Conservation (phyloP, 2,797 vertebrate species). For the Protonibea diacanthus region DNA sequence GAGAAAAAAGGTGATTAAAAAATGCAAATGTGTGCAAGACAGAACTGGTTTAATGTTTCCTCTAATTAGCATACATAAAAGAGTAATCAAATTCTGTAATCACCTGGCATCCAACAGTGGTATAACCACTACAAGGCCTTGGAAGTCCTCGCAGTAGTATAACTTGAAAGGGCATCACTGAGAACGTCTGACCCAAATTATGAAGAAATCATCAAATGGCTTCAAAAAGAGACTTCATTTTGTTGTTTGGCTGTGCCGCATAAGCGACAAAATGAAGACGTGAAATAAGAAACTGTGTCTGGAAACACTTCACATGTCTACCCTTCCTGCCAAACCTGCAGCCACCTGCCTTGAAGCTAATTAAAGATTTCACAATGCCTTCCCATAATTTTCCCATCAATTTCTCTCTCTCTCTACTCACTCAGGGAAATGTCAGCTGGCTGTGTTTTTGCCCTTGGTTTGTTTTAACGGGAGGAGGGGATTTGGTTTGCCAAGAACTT, state of each 20-base stretch:
- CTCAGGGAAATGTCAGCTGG: slow-evolving; percentile 23
- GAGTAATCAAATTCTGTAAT: slow-evolving; percentile 21
- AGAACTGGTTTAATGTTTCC: background rate
- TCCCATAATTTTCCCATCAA: slow-evolving; percentile 20
- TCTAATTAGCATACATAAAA: slow-evolving; percentile 28
- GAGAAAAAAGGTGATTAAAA: background rate
- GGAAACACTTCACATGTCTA: background rate
- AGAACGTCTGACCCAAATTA: slow-evolving; percentile 13
- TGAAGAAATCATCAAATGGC: background rate
- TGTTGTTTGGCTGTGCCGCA: background rate
- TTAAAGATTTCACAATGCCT: slow-evolving; percentile 31
- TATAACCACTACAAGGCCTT: background rate
- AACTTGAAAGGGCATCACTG: slow-evolving; percentile 27
- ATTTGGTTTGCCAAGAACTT: slow-evolving; percentile 41
- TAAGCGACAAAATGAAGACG: background rate
- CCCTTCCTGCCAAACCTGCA: slow-evolving; percentile 2
- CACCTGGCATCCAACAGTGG: slow-evolving; percentile 3
- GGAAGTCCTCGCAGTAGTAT: background rate
- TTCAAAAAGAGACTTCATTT: background rate
- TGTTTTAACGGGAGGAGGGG: slow-evolving; percentile 30
- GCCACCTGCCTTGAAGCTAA: slow-evolving; percentile 27
- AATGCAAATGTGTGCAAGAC: background rate
- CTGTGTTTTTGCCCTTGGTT: slow-evolving; percentile 40
- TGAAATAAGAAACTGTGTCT: background rate
- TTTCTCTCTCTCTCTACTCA: slow-evolving; percentile 11